These are phyloP conservation scores for Hipposideros larvatus DNA, from an alignment of 2,797 vertebrate genomes.

Conservation along the genomic window DNA sequence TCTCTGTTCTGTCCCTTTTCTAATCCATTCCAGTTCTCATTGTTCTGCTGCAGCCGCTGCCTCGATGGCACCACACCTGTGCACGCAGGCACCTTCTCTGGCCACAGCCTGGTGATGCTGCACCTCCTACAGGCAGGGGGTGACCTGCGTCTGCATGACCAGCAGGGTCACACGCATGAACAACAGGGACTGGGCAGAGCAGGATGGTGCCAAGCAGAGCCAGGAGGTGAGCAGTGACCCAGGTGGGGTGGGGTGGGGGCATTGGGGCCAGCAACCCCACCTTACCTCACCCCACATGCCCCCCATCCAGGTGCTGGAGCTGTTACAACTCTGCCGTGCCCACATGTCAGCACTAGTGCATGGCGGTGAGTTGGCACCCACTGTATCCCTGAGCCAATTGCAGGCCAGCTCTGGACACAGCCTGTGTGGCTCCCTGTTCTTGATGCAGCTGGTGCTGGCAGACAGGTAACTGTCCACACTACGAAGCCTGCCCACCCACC, in stretches of 20 bases:
- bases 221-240: conserved; percentile 76
- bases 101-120: conserved; percentile 82
- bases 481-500: not conserved
- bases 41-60: conserved; percentile 83
- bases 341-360: not conserved
- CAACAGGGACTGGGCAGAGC: conserved; percentile 85
- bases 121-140: conserved; percentile 86
- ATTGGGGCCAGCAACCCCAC: not conserved
- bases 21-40: not conserved
- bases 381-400: not conserved
- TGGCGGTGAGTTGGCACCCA: not conserved
- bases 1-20: not conserved
- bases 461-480: conserved; percentile 63
- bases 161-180: conserved; percentile 76
- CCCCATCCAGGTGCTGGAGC: conserved; percentile 83
- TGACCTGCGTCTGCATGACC: conserved; percentile 87
- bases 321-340: conserved; percentile 78
- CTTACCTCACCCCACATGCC: not conserved
- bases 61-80: conserved; percentile 86
- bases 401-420: not conserved
- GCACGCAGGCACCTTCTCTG: conserved; percentile 87
- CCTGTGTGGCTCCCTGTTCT: not conserved
- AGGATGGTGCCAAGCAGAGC: conserved; percentile 77
- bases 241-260: not conserved
- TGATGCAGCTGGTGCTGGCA: not conserved